These are phyloP conservation scores for Baccha elongata DNA, from an alignment of 2,888 invertebrate genomes.

Conservation along the genomic window DNA sequence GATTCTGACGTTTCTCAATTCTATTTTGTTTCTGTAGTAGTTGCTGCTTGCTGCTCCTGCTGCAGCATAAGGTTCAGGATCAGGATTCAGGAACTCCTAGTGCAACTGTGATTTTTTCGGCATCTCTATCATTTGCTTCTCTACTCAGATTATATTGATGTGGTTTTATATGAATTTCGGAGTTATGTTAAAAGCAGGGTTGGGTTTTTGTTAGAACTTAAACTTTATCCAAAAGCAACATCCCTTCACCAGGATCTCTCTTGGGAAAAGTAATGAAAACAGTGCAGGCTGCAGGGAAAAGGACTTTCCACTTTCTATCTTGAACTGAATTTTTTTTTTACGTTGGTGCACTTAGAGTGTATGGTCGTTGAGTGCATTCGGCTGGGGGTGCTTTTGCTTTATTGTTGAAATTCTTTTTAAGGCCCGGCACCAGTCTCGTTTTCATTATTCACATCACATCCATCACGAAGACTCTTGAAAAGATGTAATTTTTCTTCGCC, in stretches of 20 bases:
- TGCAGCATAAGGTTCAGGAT: no score
- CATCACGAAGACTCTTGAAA: constrained; percentile 24
- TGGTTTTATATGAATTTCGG: no score
- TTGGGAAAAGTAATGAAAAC: constrained; percentile 41
- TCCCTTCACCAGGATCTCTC: background rate
- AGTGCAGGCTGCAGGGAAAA: background rate
- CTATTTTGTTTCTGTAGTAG: background rate
- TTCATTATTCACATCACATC: constrained; percentile 23
- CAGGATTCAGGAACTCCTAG: no score
- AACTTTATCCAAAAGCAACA: no score
- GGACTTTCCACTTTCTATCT: constrained; percentile 24
- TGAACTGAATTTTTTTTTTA: constrained; percentile 8
- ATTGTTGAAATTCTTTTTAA: background rate
- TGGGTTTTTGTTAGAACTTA: no score
- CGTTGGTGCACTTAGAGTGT: constrained; percentile 38
- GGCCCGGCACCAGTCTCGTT: constrained; percentile 3
- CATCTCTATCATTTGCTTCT: no score
- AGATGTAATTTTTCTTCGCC: constrained; percentile 44
- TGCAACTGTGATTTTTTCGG: no score
- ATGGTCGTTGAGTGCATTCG: background rate
- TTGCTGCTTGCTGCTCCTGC: background rate
- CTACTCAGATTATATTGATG: no score
- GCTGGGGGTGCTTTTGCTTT: background rate
- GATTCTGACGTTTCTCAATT: constrained; percentile 15
- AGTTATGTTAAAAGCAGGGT: no score